These are phyloP conservation scores for Orchestia grillus DNA, from an alignment of 1,140 invertebrate genomes.

Conservation along the genomic window DNA sequence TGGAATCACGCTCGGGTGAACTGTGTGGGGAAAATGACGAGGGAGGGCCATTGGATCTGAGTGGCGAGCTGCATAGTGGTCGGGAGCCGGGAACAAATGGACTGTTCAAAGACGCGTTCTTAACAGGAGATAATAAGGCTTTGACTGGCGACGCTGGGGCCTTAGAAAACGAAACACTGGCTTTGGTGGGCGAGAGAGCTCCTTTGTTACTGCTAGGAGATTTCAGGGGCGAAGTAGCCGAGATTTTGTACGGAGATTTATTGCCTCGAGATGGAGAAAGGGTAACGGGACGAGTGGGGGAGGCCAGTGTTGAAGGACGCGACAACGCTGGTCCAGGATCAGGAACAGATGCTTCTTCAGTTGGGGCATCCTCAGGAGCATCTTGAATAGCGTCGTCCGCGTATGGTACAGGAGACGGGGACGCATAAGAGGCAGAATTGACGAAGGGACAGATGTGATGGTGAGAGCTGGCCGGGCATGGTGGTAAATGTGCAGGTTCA, in stretches of 20 bases:
- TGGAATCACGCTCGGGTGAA: slow-evolving; percentile 11
- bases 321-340: not conserved
- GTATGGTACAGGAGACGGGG: not conserved
- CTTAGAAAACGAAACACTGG: slow-evolving; percentile 4
- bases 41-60: not conserved
- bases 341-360: not conserved
- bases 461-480: slow-evolving; percentile 55
- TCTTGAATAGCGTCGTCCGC: not conserved
- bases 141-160: slow-evolving; percentile 5
- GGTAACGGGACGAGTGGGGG: not conserved
- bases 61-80: not conserved
- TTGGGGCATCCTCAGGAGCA: not conserved
- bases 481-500: slow-evolving; percentile 6
- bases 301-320: not conserved
- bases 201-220: not conserved
- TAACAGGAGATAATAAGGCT: not conserved
- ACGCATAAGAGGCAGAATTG: slow-evolving; percentile 20
- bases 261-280: slow-evolving; percentile 22
- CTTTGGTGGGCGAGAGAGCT: not conserved
- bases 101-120: not conserved
- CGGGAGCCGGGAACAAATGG: not conserved
- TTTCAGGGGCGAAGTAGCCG: not conserved
- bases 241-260: not conserved
- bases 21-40: slow-evolving; percentile 22
- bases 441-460: slow-evolving; percentile 24